Evolutionary conservation across 2,113 vertebrate species (phyloP).

Genomic region (Gracilinanus agilis): DNA sequence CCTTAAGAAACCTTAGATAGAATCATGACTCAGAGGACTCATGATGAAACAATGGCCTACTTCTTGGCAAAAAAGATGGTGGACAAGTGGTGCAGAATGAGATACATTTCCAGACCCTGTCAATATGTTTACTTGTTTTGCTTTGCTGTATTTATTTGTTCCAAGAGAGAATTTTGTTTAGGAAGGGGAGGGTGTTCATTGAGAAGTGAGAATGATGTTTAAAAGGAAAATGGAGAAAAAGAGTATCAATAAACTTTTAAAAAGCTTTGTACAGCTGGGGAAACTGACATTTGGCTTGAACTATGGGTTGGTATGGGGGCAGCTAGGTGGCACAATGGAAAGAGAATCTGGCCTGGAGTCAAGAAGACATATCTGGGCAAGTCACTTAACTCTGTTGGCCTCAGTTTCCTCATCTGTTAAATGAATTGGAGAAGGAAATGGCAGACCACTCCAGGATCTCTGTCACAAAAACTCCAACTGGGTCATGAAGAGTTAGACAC

Average conservation of each 20-base stretch:
- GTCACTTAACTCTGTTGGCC: no score
- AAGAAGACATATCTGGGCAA: no score
- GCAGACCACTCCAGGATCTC: no score
- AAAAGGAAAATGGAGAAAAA: neutral
- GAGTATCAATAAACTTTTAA: neutral
- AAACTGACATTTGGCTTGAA: neutral
- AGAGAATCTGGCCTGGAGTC: no score
- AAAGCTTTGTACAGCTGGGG: neutral
- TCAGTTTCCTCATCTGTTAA: no score
- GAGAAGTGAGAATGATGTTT: neutral
- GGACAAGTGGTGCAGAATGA: neutral
- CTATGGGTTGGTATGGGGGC: no score
- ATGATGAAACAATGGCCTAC: neutral
- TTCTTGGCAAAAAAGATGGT: neutral
- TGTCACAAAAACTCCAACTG: no score
- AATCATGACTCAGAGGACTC: neutral
- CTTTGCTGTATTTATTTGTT: neutral
- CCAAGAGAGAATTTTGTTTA: neutral
- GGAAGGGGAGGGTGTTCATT: no score
- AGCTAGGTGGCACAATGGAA: no score
- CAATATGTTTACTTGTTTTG: neutral
- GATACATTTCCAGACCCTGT: neutral
- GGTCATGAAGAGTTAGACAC: no score
- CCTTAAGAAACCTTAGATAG: neutral
- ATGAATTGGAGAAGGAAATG: no score